Evolutionary conservation across 2,113 vertebrate species (phyloP), one percentile per base, ranked within the genome.

Genomic region (Nothobranchius kuhntae): DNA sequence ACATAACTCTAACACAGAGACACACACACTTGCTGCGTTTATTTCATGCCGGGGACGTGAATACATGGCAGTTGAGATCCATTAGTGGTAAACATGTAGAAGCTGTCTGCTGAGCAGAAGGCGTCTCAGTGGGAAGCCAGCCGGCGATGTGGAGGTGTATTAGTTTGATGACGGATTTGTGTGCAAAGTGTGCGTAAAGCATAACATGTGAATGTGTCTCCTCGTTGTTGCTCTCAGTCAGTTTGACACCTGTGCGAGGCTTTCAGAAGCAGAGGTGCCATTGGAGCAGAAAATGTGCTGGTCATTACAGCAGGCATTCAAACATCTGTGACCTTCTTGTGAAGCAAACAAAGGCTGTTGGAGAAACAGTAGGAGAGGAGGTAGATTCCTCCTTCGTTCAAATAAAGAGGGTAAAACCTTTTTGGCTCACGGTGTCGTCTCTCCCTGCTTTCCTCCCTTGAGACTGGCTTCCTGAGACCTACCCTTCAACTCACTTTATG

Each of bases 81-180:
- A 91, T 86, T 85, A 84, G 73, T 77, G 73, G 84, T 82, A 89
- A 89, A 89, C 81, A 67, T 85, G 85, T 75, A 87, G 66, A 80
- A 82, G 85, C 70, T 80, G 77, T 78, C 83, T 86, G 85, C 67
- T 48, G 71, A 89, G 76, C 87, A 91, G 85, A 89, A 83, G 90
- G 85, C 46, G 7, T 62, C 86, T 76, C 86, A 51, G 77, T 26
- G 59, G 85, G 87, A 66, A 64, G 75, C 60, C 58, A 66, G 67
- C 14, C 30, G 6, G 61, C 14, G 0, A 60, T 64, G 78, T 80
- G 78, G 73, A 83, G 81, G 77, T 85, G 75, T 80, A 72, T 80
- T 71, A 67, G 65, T 72, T 77, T 80, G 69, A 83, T 77, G 66
- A 75, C 63, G 66, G 68, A 42, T 69, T 42, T 68, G 72, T 70